These are phyloP conservation scores for Pterois miles DNA, from an alignment of 2,797 vertebrate species.

Conservation along the genomic window DNA sequence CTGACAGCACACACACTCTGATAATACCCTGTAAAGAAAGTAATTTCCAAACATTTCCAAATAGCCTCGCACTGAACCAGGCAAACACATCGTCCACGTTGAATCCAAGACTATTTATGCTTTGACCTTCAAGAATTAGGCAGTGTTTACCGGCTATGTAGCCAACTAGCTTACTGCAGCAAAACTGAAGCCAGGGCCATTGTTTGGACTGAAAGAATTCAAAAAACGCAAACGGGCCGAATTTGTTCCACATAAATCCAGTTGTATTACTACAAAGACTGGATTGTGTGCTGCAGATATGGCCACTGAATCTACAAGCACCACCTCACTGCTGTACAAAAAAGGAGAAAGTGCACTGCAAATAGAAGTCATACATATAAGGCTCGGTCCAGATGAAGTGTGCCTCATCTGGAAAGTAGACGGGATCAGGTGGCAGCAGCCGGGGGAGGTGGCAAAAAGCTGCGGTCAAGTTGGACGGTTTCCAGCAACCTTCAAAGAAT, in stretches of 20 bases:
- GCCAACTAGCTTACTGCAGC: slow-evolving; percentile 63
- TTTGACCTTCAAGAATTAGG: slow-evolving; percentile 70
- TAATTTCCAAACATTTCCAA: slow-evolving; percentile 27
- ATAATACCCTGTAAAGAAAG: slow-evolving; percentile 40
- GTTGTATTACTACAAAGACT: slow-evolving; percentile 60
- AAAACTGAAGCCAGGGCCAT: slow-evolving; percentile 56
- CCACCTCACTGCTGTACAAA: slow-evolving; percentile 18
- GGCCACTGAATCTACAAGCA: slow-evolving; percentile 31
- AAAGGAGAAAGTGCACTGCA: background rate
- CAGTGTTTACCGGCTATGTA: slow-evolving; percentile 48
- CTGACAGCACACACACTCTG: slow-evolving; percentile 34
- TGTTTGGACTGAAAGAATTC: slow-evolving; percentile 56
- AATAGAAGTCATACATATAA: background rate
- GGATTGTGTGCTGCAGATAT: slow-evolving; percentile 51
- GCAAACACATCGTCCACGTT: slow-evolving; percentile 41
- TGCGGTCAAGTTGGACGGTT: background rate
- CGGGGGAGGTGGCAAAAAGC: background rate
- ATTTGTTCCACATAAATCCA: slow-evolving; percentile 71
- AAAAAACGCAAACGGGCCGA: slow-evolving; percentile 51
- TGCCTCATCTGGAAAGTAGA: background rate
- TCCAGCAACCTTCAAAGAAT: background rate
- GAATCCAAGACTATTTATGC: slow-evolving; percentile 56
- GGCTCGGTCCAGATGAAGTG: rapidly evolving
- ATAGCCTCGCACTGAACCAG: slow-evolving; percentile 14
- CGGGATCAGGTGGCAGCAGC: background rate